Percentiles rank a stretch among this genome's conserved stretches.
Conservation (phyloP, 2,888 invertebrate genomes). For the Eupithecia exiguata region DNA sequence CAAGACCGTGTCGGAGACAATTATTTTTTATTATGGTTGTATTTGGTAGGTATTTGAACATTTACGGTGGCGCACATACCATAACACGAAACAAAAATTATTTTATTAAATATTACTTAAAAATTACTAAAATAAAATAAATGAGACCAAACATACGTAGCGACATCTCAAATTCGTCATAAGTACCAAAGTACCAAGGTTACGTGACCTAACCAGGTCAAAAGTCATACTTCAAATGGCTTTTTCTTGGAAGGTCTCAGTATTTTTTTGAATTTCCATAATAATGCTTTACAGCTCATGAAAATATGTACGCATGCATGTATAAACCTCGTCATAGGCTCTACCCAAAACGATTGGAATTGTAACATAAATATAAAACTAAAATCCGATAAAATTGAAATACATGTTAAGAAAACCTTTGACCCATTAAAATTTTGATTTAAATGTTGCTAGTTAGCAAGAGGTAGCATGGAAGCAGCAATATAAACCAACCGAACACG, state of each 20-base stretch:
- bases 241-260: slow-evolving; percentile 5
- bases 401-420: background rate
- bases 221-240: slow-evolving; percentile 6
- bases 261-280: slow-evolving; percentile 2
- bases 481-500: background rate
- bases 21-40: background rate
- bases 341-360: background rate
- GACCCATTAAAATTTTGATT: background rate
- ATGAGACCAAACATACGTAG: background rate
- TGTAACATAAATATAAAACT: background rate
- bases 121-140: background rate
- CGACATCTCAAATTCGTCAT: background rate
- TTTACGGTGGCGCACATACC: background rate
- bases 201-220: slow-evolving; percentile 4
- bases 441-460: background rate
- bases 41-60: background rate
- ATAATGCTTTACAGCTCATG: background rate
- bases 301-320: background rate
- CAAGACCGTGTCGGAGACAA: background rate
- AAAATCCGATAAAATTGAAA: background rate
- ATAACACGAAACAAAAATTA: background rate
- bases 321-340: background rate
- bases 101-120: background rate
- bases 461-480: background rate
- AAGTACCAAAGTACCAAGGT: background rate